These are phyloP conservation scores for Loris lydekkerianus DNA, from an alignment of 2,797 vertebrate species.

Conservation along the genomic window DNA sequence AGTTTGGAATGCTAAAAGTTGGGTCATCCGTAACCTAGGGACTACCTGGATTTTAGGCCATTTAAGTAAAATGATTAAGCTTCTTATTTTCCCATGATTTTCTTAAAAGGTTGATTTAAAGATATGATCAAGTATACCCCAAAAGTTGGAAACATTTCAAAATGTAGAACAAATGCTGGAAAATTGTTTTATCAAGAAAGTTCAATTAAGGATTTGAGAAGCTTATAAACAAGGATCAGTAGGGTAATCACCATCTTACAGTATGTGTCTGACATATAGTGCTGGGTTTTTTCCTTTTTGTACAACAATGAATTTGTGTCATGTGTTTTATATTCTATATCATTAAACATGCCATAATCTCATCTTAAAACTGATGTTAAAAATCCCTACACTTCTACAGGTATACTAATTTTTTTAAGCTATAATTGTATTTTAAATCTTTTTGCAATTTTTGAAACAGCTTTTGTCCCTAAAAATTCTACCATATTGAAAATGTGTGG, in stretches of 20 bases:
- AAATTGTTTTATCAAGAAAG: conserved; percentile 43
- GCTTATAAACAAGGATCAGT: conserved; percentile 30
- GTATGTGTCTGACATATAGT: background rate
- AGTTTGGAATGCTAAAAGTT: background rate
- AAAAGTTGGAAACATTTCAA: conserved; percentile 62
- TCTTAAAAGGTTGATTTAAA: conserved; percentile 47
- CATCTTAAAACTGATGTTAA: conserved; percentile 56
- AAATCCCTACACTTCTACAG: conserved; percentile 54
- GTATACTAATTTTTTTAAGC: conserved; percentile 28
- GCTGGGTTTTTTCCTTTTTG: background rate
- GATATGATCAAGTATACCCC: conserved; percentile 46
- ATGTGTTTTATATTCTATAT: background rate
- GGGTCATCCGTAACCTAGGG: background rate
- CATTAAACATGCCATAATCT: background rate
- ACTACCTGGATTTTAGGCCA: conserved; percentile 2
- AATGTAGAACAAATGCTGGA: conserved; percentile 5
- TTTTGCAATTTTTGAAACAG: conserved; percentile 70
- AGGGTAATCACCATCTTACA: background rate
- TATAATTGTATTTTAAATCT: background rate
- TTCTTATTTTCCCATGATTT: conserved; percentile 63
- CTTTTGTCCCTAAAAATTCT: conserved; percentile 56
- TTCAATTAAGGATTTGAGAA: conserved; percentile 41
- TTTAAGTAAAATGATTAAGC: conserved; percentile 36
- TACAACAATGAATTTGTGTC: background rate
- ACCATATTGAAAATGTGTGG: conserved; percentile 46